Base-by-base conservation (phyloP, 2,888 invertebrate genomes). In the Blastobasis adustella region DNA sequence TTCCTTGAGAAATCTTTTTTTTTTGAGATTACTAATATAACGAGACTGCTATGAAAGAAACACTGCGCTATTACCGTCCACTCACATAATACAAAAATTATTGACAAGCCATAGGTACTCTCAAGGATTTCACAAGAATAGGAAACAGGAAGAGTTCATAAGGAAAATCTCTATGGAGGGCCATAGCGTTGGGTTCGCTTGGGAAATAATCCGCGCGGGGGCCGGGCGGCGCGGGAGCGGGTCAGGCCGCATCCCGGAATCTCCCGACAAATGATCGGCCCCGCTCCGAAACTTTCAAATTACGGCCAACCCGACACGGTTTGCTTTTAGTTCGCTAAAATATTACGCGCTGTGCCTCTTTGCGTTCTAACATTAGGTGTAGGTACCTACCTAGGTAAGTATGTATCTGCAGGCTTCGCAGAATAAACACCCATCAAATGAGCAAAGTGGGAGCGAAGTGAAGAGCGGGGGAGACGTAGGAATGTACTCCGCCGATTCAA, bases 181-280 rank as follows among this genome's bases (percentile, higher is more conserved):
- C 42, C 41, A 40, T 37, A 36, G 43, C 42, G 42, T 42, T 42
- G 42, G 42, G 9, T 9, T n/a, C 42, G 42, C 2, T 23, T 9
- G 49, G 41, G 50, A 50, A 46, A 46, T 55, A 53, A 58, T 56
- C 49, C 54, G 56, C 50, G 56, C 46, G 55, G 54, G 58, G 49
- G 49, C 42, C 50, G 55, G 50, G 40, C 49, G 51, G 52, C 53
- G 62, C 52, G 58, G 59, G 61, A 64, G 58, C 58, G 60, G 67
- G 69, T 67, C 60, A 59, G 66, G 65, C 67, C 64, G 60, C 62
- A 66, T 67, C 65, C 69, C 63, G 68, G 68, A 73, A 71, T 73
- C 71, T 66, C 61, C 67, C 64, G 69, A 74, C 72, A 76, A 79
- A 76, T 73, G 69, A 71, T 71, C 68, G 63, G 65, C 58, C 65